Evolutionary conservation across 2,797 vertebrate species (phyloP).

Genomic region (Phalloptychus januarius): DNA sequence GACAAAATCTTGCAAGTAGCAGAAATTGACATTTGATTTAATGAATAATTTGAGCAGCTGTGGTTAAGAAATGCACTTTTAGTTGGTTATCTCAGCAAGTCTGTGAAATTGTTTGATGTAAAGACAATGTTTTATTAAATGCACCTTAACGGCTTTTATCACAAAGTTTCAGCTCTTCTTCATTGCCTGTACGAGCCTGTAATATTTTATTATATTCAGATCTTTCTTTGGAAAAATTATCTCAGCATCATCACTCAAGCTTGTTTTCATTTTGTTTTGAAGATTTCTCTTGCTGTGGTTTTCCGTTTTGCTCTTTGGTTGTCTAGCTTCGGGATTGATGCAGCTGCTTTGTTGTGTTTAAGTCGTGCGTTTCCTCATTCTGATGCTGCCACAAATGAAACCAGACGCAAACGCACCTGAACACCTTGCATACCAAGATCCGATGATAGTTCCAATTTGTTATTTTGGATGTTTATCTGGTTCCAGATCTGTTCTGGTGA

Average conservation of each 20-base stretch:
- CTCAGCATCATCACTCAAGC: conserved; percentile 3
- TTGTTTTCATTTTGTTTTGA: conserved; percentile 38
- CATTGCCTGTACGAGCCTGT: conserved; percentile 37
- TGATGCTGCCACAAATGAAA: conserved; percentile 37
- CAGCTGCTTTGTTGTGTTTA: conserved; percentile 37
- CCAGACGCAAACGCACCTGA: conserved; percentile 41
- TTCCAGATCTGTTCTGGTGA: conserved; percentile 19
- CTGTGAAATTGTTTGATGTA: conserved; percentile 35
- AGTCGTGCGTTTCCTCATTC: conserved; percentile 44
- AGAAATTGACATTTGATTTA: conserved; percentile 19
- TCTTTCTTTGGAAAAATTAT: conserved; percentile 30
- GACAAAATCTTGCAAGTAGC: conserved; percentile 9
- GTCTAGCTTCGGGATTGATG: conserved; percentile 33
- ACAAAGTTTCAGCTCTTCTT: conserved; percentile 54
- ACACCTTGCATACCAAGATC: conserved; percentile 41
- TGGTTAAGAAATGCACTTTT: conserved; percentile 14
- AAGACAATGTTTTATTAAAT: conserved; percentile 21
- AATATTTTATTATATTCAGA: conserved; percentile 45
- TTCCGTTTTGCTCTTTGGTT: conserved; percentile 26
- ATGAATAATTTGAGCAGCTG: conserved; percentile 14
- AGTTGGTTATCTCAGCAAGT: conserved; percentile 21
- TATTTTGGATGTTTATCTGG: conserved; percentile 21
- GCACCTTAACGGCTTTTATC: conserved; percentile 7
- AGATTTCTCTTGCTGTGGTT: conserved; percentile 10
- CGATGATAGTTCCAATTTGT: conserved; percentile 29